Conservation (phyloP, 2,888 invertebrate genomes). For the Pristionchus japonicus region DNA sequence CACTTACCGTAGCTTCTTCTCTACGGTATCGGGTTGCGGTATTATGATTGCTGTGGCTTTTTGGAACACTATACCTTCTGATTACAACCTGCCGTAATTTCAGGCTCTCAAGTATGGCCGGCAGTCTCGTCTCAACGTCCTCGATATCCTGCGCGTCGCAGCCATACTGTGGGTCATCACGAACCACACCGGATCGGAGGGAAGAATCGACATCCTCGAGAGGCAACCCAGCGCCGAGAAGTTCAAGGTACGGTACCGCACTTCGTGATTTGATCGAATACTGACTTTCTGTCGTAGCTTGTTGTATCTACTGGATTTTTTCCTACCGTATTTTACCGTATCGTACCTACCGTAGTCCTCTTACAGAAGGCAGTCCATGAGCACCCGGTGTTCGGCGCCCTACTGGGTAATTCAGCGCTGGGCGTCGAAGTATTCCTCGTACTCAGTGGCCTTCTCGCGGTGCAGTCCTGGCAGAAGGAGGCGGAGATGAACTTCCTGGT, state of each 20-base stretch:
- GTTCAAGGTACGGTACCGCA: constrained; percentile 61
- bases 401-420: constrained; percentile 72
- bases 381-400: constrained; percentile 70
- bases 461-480: constrained; percentile 67
- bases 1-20: too few relatives aligned
- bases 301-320: too few relatives aligned
- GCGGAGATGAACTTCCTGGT: constrained; percentile 47
- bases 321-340: too few relatives aligned
- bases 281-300: not conserved
- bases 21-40: too few relatives aligned
- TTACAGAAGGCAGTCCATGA: constrained; percentile 65
- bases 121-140: constrained; percentile 61
- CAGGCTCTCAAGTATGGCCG: constrained; percentile 58
- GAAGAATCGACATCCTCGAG: constrained; percentile 71
- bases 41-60: not conserved
- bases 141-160: constrained; percentile 66
- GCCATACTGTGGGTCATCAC: constrained; percentile 73
- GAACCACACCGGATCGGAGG: constrained; percentile 72
- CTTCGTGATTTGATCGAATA: not conserved
- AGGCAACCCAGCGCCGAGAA: constrained; percentile 63
- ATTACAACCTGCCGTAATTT: not conserved
- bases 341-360: not conserved
- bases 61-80: not conserved
- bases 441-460: constrained; percentile 70
- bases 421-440: constrained; percentile 73